Evolutionary conservation across 2,113 vertebrate genomes (phyloP), one percentile per base, ranked within the genome.

Genomic region (Galeopterus variegatus): DNA sequence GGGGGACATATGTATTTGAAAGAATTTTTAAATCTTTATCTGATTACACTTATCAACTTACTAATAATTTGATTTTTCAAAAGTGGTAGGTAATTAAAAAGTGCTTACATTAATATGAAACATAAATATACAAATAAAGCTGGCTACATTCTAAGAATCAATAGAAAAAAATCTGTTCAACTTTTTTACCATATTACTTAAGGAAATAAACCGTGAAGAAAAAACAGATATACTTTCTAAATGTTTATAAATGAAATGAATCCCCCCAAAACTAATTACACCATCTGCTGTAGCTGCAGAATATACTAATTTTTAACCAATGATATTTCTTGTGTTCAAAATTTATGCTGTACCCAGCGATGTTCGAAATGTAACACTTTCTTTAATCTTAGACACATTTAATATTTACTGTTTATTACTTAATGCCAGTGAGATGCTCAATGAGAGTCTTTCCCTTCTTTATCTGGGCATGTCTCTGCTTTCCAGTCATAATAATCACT

Each of bases 31-130:
- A 28, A 13, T 69, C 70, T 96, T 92, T 65, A 13, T 82, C 8
- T 86, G 41, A 70, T 70, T 89, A 23, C 0, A 92, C 13, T 11
- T 26, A 82, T 89, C 60, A 86, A 26, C 64, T 70, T 86, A 87
- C 52, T 85, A n/a, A 81, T 82, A 72, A 84, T 81, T 70, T 62
- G 52, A 81, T 92, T 88, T 50, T 92, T 83, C 24, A 90, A 93
- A 90, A 92, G 48, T 80, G 7, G 0, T 70, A 91, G 18, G 17
- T 79, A 83, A 76, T 80, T 62, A 17, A 88, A 79, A 84, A 52
- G 41, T 88, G 14, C 23, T 79, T 77, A 41, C 31, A 83, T 94
- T 13, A 81, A 82, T 97, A 86, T 88, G 69, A 95, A 90, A 54
- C 1, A 41, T 62, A 77, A 6, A 79, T 60, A 58, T 62, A 65